A percentile compares a stretch with the other conserved stretches of the same genome.
Conservation (phyloP, 1,140 invertebrate genomes). For the Drosophila pseudoananassae region DNA sequence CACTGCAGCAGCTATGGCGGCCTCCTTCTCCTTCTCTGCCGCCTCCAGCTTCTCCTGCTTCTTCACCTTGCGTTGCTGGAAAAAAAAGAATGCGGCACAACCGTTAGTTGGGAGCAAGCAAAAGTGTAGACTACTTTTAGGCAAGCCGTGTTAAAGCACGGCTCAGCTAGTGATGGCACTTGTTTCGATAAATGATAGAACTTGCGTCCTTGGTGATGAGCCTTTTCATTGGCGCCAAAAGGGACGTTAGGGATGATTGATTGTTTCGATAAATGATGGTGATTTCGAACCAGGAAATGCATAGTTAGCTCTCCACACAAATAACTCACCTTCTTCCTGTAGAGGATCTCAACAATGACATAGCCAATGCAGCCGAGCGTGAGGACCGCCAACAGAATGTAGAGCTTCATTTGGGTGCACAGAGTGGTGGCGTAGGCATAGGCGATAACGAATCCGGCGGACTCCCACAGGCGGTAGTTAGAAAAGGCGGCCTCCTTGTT, state of each 20-base stretch:
- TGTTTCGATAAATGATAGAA: not conserved
- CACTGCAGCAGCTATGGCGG: slow-evolving; percentile 62
- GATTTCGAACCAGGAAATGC: not conserved
- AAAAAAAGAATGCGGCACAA: slow-evolving; percentile 10
- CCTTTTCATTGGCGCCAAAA: not conserved
- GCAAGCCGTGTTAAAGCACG: not conserved
- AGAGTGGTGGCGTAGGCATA: slow-evolving; percentile 95
- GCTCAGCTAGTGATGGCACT: not conserved
- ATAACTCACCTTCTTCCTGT: slow-evolving; percentile 88
- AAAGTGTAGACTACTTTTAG: not conserved
- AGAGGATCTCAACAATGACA: slow-evolving; percentile 91
- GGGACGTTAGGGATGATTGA: not conserved
- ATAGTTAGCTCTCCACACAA: not conserved
- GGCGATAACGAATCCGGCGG: slow-evolving; percentile 95
- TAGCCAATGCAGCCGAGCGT: slow-evolving; percentile 92
- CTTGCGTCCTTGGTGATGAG: not conserved
- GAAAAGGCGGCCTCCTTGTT: slow-evolving; percentile 98
- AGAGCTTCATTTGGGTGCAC: slow-evolving; percentile 95
- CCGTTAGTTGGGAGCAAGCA: not conserved
- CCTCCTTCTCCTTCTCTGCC: slow-evolving; percentile 84
- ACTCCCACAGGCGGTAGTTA: slow-evolving; percentile 97
- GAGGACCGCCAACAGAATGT: slow-evolving; percentile 93
- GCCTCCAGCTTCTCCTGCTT: slow-evolving; percentile 87
- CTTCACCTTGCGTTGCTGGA: slow-evolving; percentile 86
- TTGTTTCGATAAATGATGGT: not conserved